Conservation (phyloP, 2,797 vertebrate species). For the Chelon labrosus region DNA sequence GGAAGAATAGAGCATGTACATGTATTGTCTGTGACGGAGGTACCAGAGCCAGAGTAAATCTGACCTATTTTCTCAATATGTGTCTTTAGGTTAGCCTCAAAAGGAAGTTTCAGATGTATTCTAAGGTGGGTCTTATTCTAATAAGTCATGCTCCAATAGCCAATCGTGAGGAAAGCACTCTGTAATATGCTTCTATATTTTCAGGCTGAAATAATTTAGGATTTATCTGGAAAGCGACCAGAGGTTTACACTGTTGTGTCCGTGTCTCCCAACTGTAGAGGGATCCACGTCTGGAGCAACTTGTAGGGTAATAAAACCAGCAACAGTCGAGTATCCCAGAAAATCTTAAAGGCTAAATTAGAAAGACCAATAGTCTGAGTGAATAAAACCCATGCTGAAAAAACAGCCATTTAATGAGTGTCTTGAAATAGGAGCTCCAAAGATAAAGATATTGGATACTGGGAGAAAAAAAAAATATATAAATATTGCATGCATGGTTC, state of each 20-base stretch:
- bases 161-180: neutral
- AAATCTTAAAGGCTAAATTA: neutral
- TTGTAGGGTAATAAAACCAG: neutral
- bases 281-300: neutral
- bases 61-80: conserved; percentile 5
- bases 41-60: neutral
- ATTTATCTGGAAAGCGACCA: neutral
- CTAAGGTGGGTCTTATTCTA: neutral
- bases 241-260: neutral
- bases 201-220: neutral
- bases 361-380: neutral
- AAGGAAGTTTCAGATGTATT: neutral
- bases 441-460: neutral
- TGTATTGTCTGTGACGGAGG: conserved; percentile 9
- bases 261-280: neutral
- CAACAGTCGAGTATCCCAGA: neutral
- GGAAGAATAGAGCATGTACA: conserved; percentile 14
- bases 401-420: neutral
- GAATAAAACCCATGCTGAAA: conserved; percentile 8
- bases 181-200: neutral
- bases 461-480: conserved; percentile 27
- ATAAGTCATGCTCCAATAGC: neutral
- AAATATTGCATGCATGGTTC: conserved; percentile 1
- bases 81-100: neutral
- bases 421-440: conserved; percentile 11